phyloP scores from a whole-genome alignment of 2,797 vertebrate species.

The Meriones psammophilus region DNA sequence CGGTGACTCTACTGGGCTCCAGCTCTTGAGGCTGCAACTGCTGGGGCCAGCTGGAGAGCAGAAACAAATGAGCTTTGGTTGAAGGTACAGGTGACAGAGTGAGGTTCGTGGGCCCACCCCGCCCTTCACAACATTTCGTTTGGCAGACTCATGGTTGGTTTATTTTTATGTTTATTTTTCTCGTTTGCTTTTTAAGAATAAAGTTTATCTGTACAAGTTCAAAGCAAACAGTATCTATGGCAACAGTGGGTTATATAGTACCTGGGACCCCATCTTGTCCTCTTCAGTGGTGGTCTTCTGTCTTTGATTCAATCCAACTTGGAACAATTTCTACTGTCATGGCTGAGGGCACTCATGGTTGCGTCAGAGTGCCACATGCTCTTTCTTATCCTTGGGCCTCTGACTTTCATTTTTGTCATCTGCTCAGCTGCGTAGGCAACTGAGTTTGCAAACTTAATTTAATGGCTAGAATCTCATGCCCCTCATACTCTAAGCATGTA shows the following conservation, averaged over 20 bases:
- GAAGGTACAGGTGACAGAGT: neutral
- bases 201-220: neutral
- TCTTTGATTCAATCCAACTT: neutral
- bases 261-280: neutral
- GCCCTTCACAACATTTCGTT: neutral
- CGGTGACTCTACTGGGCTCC: constrained; percentile 75
- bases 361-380: neutral
- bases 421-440: neutral
- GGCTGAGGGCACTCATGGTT: neutral
- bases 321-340: neutral
- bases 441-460: neutral
- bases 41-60: constrained; percentile 52
- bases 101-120: fast-evolving
- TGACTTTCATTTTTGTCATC: neutral
- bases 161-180: neutral
- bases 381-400: neutral
- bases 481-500: neutral
- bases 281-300: fast-evolving
- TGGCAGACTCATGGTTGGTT: neutral
- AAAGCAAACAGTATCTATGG: neutral
- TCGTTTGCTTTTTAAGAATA: neutral
- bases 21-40: constrained; percentile 76
- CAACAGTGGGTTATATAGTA: fast-evolving
- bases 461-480: too few relatives aligned
- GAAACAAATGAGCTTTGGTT: too few relatives aligned